Conservation (phyloP, 2,888 invertebrate species). For the Nezara viridula region DNA sequence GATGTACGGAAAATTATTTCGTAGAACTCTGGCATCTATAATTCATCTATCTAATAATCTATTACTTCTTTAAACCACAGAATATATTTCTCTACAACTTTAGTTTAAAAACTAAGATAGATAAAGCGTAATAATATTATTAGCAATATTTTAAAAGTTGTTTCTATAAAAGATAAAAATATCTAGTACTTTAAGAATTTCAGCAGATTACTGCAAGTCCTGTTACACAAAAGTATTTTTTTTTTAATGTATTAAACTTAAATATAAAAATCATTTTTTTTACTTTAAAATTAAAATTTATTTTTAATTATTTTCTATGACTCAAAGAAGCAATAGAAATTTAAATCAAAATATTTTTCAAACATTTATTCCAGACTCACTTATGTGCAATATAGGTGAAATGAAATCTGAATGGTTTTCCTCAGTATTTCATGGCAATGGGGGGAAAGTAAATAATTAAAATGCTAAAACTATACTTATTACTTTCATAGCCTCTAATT, state of each 20-base stretch:
- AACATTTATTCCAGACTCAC: neutral
- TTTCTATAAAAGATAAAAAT: no score
- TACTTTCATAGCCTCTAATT: slow-evolving; percentile 21
- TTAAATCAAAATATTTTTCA: neutral
- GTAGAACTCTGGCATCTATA: neutral
- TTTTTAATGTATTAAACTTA: no score
- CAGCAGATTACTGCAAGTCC: no score
- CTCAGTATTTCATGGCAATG: neutral
- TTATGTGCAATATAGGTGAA: neutral
- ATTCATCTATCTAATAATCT: no score
- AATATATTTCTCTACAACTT: neutral
- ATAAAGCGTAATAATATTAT: no score
- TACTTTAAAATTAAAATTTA: neutral
- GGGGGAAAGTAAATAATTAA: neutral
- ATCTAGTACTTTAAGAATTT: no score
- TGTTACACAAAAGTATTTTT: no score
- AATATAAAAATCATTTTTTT: no score
- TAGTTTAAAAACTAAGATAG: neutral
- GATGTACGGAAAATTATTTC: neutral
- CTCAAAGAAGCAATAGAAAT: neutral
- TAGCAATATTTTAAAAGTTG: no score
- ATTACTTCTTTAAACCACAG: neutral
- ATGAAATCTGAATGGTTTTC: neutral
- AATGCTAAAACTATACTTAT: slow-evolving; percentile 26
- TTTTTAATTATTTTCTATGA: neutral